These are phyloP conservation scores for Sardina pilchardus DNA, from an alignment of 2,113 vertebrate genomes.

Conservation along the genomic window DNA sequence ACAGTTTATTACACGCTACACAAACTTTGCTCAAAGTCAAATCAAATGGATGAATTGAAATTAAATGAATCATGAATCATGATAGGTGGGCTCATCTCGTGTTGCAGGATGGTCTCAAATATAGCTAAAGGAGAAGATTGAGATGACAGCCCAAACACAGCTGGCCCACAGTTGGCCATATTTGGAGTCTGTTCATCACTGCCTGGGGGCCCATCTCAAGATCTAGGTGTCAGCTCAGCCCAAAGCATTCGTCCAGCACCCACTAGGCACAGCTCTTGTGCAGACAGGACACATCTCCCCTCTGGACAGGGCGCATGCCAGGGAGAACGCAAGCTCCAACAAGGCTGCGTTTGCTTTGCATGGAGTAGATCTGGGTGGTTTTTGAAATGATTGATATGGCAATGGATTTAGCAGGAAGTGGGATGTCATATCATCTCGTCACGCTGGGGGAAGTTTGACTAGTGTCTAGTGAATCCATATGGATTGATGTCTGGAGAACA, in stretches of 20 bases:
- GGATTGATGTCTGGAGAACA: neutral
- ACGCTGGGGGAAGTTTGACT: neutral
- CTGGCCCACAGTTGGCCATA: slow-evolving; percentile 40
- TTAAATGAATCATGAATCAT: no score
- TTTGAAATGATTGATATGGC: neutral
- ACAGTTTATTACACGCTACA: no score
- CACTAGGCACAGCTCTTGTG: neutral
- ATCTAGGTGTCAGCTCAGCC: neutral
- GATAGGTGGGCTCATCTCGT: no score
- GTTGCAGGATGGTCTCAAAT: no score
- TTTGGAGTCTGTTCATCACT: neutral
- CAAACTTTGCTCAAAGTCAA: no score
- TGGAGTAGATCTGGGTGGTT: neutral
- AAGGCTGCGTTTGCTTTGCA: neutral
- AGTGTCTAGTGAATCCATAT: neutral
- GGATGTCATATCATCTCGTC: neutral
- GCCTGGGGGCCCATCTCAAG: neutral
- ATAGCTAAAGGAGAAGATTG: neutral
- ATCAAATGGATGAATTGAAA: no score
- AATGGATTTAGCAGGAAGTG: neutral
- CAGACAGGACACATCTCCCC: neutral
- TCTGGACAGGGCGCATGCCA: neutral
- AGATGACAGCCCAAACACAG: slow-evolving; percentile 73
- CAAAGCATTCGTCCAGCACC: neutral
- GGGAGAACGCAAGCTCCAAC: neutral